These are phyloP conservation scores for Alosa alosa DNA, from an alignment of 2,113 vertebrate species.

Conservation along the genomic window DNA sequence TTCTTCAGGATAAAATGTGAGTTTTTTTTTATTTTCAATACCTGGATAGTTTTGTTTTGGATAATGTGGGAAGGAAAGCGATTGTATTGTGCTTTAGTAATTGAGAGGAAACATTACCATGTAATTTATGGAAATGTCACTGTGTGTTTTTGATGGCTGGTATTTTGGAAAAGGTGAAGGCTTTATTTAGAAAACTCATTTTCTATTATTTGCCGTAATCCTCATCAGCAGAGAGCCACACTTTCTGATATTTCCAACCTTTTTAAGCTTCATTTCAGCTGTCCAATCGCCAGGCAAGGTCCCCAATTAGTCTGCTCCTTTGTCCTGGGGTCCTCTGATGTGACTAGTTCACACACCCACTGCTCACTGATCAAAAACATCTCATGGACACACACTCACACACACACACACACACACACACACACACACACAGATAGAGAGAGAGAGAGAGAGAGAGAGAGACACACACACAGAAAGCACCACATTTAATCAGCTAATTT, in stretches of 20 bases:
- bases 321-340: conserved; percentile 35
- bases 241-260: conserved; percentile 33
- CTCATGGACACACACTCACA: neutral
- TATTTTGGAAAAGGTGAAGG: conserved; percentile 46
- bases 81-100: neutral
- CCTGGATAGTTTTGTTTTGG: neutral
- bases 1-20: neutral
- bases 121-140: conserved; percentile 37
- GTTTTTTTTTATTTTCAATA: neutral
- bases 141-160: conserved; percentile 33
- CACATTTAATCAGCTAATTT: neutral
- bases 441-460: no score
- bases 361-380: neutral
- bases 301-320: conserved; percentile 50
- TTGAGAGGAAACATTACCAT: conserved; percentile 5
- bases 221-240: neutral
- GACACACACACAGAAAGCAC: conserved; percentile 10
- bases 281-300: conserved; percentile 44
- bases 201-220: conserved; percentile 24
- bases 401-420: neutral
- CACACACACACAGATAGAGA: neutral
- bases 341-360: neutral
- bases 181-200: conserved; percentile 36
- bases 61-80: neutral
- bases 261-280: conserved; percentile 17